Evolutionary conservation across 2,888 invertebrate genomes (phyloP).

Genomic region (Sesia bembeciformis): DNA sequence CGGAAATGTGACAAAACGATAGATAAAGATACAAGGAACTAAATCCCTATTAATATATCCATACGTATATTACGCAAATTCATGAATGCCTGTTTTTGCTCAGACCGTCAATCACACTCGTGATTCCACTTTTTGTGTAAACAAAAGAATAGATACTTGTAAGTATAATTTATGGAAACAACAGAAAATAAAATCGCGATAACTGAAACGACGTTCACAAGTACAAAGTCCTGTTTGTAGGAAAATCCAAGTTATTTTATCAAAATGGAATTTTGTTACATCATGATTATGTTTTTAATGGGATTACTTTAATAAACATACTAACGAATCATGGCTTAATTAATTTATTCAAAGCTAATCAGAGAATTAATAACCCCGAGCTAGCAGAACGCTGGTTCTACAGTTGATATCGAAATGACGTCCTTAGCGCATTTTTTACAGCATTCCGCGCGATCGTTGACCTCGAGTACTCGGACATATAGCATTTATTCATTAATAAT

Average conservation of each 20-base stretch:
- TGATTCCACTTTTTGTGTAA: no score
- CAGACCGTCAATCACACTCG: no score
- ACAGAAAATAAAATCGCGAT: no score
- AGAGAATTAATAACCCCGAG: constrained; percentile 41
- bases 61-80: no score
- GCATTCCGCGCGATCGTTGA: constrained; percentile 61
- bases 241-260: background rate
- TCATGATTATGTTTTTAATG: background rate
- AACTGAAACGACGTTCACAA: background rate
- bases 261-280: background rate
- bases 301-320: constrained; percentile 11
- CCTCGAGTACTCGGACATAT: constrained; percentile 56
- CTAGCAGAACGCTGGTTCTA: constrained; percentile 29
- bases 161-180: no score
- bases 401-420: constrained; percentile 48
- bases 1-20: no score
- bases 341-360: constrained; percentile 44
- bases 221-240: background rate
- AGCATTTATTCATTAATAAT: constrained; percentile 64
- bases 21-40: no score
- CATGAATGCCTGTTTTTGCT: no score
- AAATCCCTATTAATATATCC: no score
- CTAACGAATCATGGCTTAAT: constrained; percentile 22
- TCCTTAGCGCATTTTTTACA: constrained; percentile 67
- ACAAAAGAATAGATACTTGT: no score